A percentile compares a stretch with the other conserved stretches of the same genome.
These are phyloP conservation scores for Atherinosoma microstoma DNA, from an alignment of 2,797 vertebrate species.

Conservation along the genomic window DNA sequence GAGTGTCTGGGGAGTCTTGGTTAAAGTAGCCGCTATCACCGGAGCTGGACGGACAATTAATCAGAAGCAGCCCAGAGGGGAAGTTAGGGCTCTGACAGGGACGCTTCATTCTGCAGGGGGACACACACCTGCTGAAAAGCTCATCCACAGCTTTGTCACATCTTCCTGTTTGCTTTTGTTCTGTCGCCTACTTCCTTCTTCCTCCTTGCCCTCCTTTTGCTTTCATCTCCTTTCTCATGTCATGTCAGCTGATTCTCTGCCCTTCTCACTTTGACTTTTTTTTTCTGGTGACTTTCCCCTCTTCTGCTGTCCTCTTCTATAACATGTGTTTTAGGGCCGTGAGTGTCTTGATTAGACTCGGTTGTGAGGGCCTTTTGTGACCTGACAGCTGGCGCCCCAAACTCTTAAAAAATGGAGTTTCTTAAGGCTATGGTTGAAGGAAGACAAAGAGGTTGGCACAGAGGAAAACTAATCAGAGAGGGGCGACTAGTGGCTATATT, in stretches of 20 bases:
- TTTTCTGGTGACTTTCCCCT: conserved; percentile 9
- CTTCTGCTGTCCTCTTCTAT: conserved; percentile 20
- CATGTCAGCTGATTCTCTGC: neutral
- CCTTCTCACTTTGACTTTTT: conserved; percentile 2
- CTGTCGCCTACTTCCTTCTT: conserved; percentile 27
- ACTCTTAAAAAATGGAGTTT: conserved; percentile 41
- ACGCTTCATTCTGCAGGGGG: conserved; percentile 76
- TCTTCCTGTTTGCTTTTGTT: conserved; percentile 36
- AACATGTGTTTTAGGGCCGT: conserved; percentile 37
- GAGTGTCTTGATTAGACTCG: conserved; percentile 46
- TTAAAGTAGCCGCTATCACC: conserved; percentile 83
- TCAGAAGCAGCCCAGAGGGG: conserved; percentile 78
- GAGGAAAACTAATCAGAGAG: conserved; percentile 47
- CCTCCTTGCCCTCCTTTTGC: conserved; percentile 33
- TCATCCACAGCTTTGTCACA: conserved; percentile 41
- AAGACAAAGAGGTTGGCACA: conserved; percentile 19
- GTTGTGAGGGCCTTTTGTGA: conserved; percentile 41
- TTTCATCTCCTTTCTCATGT: conserved; percentile 6
- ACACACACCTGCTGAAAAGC: conserved; percentile 65
- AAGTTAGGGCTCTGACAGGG: conserved; percentile 76
- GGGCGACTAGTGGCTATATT: conserved; percentile 58
- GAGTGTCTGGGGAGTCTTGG: conserved; percentile 78
- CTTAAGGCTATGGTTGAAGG: conserved; percentile 29
- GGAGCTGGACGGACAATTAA: conserved; percentile 83
- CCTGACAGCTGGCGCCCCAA: conserved; percentile 54